Conservation (phyloP, 2,888 invertebrate genomes). For the Cinara cedri region DNA sequence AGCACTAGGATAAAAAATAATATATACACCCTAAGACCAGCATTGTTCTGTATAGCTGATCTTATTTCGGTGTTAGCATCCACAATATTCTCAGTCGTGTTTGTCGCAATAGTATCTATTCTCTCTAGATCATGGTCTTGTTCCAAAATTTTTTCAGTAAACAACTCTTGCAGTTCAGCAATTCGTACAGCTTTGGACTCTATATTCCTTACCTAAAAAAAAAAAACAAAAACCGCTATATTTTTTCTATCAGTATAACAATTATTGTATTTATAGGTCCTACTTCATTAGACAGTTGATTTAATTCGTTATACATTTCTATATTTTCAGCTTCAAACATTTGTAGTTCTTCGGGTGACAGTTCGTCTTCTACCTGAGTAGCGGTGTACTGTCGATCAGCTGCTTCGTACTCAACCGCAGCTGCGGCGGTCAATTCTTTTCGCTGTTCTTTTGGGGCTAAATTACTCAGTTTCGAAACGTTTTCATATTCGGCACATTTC, state of each 20-base stretch:
- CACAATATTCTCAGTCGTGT: conserved; percentile 92
- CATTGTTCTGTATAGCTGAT: conserved; percentile 96
- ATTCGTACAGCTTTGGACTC: conserved; percentile 94
- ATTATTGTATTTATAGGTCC: not conserved
- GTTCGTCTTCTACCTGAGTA: conserved; percentile 65
- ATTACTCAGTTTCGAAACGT: conserved; percentile 68
- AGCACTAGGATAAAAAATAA: conserved; percentile 94
- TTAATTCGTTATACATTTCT: conserved; percentile 83
- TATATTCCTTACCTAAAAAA: conserved; percentile 72
- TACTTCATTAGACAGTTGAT: conserved; percentile 85
- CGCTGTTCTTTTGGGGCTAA: not conserved
- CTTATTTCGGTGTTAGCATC: conserved; percentile 97
- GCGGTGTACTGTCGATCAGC: conserved; percentile 1
- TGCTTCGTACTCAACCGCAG: conserved; percentile 35
- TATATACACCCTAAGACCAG: conserved; percentile 91
- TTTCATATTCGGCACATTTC: conserved; percentile 81
- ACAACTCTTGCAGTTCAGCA: conserved; percentile 91
- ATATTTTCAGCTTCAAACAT: conserved; percentile 92
- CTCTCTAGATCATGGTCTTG: conserved; percentile 93
- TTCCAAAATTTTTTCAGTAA: conserved; percentile 92
- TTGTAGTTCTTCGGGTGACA: conserved; percentile 87
- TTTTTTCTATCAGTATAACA: not conserved
- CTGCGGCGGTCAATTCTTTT: not conserved
- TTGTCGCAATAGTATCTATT: conserved; percentile 85
- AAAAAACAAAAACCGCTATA: not conserved